A percentile compares a stretch with the other conserved stretches of the same genome.
These are phyloP conservation scores for Melanocharis versteri DNA, from an alignment of 2,113 vertebrate genomes.

Conservation along the genomic window DNA sequence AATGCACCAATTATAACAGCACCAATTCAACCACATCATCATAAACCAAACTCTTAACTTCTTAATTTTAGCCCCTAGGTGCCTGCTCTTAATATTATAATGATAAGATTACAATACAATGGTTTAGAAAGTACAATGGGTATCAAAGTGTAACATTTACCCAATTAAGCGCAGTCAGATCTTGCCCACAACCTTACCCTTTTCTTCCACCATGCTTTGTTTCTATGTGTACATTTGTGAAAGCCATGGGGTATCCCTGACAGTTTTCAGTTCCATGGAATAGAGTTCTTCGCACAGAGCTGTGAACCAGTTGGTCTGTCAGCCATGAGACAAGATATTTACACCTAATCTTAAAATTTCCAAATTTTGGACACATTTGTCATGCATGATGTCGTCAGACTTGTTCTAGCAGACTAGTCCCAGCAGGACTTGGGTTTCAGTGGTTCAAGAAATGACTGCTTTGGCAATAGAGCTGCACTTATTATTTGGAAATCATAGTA, in stretches of 20 bases:
- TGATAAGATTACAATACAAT: conserved; percentile 16
- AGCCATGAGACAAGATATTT: neutral
- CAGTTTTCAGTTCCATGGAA: neutral
- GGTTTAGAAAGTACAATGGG: neutral
- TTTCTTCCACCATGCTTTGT: neutral
- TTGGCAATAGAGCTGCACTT: neutral
- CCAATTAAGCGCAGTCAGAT: neutral
- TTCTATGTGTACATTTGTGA: neutral
- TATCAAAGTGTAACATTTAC: neutral
- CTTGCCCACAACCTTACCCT: neutral
- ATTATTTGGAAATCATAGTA: neutral
- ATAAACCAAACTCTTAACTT: conserved; percentile 43
- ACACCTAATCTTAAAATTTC: neutral
- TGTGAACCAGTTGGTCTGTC: neutral
- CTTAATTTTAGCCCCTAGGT: conserved; percentile 22
- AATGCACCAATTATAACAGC: neutral
- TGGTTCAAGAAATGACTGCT: neutral
- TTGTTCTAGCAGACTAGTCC: neutral
- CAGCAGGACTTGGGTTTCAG: neutral
- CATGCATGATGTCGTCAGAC: neutral
- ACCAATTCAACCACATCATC: conserved; percentile 18
- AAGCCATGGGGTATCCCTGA: neutral
- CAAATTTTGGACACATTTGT: neutral
- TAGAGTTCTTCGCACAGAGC: neutral
- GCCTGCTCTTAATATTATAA: conserved; percentile 24